Evolutionary conservation across 2,797 vertebrate genomes (phyloP), one percentile per base, ranked within the genome.

Genomic region (Adelosebastes latens): DNA sequence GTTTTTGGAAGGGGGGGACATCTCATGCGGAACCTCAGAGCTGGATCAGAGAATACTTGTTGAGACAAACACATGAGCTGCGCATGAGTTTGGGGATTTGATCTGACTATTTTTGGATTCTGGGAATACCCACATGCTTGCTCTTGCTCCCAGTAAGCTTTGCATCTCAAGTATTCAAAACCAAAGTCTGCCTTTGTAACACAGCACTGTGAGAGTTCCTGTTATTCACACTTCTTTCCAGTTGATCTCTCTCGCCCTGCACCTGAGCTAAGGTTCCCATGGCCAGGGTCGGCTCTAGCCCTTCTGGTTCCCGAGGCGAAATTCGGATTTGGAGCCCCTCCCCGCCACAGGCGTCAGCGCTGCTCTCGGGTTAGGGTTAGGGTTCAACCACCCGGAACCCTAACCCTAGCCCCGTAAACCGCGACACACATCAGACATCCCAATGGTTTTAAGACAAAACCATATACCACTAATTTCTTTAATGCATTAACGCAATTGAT

Each of bases 51-150:
- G 58, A 52, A 53, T 42, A 46, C 29, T 8, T 31, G 32, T 34
- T 13, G 52, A 83, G 75, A 67, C 73, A 56, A 75, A 80, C 39
- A 32, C 11, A 66, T 52, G 18, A 86, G 70, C 73, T 59, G 72
- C 8, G 32, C 62, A 71, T 25, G 13, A 74, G 22, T 86, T 73
- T 36, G 31, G 64, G 65, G 52, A 69, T 80, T 69, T 77, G 59
- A 79, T 67, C 39, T 42, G 18, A 34, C 59, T 65, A 58, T 80
- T 75, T 80, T 60, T 4, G 73, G 49, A 58, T 60, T 69, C 67
- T 18, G 42, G 55, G 62, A 79, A 72, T 55, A 34, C 32, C 58
- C 36, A 25, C 58, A n/a, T 24, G 18, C 73, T 65, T 14, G 64
- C 32, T 65, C 63, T 60, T 49, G 5, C 25, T 77, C 60, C 16